Conservation (phyloP, 2,113 vertebrate genomes). For the Macquaria ambigua region DNA sequence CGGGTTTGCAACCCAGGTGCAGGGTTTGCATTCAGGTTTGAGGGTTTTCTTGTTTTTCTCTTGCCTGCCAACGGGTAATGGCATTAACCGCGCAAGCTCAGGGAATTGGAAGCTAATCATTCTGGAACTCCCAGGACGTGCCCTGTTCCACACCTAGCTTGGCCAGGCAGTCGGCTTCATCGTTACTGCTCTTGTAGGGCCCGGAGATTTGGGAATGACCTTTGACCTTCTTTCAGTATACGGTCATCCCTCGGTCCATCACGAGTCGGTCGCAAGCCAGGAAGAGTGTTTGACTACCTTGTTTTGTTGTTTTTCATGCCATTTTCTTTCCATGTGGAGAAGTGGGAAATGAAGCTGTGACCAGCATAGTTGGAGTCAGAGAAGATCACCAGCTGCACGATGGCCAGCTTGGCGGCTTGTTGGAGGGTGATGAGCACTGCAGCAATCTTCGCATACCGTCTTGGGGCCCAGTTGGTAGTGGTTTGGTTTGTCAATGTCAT, state of each 20-base stretch:
- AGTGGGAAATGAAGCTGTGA: not conserved
- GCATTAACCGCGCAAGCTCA: no score
- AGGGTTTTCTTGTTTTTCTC: no score
- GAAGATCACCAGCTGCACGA: not conserved
- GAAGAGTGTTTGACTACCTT: not conserved
- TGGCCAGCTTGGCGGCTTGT: fast-evolving
- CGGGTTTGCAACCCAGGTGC: no score
- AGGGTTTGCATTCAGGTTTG: no score
- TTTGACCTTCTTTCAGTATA: not conserved
- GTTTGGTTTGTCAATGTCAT: fast-evolving
- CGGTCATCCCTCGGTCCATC: not conserved
- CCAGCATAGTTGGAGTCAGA: not conserved
- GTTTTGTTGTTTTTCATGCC: not conserved
- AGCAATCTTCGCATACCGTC: not conserved
- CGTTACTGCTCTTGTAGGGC: not conserved
- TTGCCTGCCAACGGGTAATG: no score
- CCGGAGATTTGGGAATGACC: no score
- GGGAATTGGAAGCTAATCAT: no score
- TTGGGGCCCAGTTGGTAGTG: not conserved
- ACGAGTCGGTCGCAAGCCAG: not conserved
- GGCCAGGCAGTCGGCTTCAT: no score
- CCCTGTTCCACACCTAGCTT: no score
- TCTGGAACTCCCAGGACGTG: no score
- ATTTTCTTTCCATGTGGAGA: not conserved
- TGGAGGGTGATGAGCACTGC: not conserved